Evolutionary conservation across 2,797 vertebrate species (phyloP), one percentile per base, ranked within the genome.

Genomic region (Spea hammondii): DNA sequence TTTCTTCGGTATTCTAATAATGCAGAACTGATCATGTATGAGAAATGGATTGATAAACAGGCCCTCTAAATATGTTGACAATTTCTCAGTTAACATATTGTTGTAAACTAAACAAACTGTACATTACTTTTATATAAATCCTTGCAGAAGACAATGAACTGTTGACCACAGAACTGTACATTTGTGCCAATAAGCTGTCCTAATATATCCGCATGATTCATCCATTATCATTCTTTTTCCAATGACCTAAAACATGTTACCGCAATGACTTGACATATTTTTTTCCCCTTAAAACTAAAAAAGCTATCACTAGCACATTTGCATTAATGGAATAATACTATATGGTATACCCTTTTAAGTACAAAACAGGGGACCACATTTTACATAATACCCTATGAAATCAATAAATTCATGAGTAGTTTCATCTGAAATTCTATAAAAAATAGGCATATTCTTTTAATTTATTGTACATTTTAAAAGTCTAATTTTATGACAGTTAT

Each of bases 151-250:
- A 62, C 53, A 46, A 59, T 79, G 66, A 17, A 76, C 60, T 66
- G 5, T 6, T 81, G 54, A 77, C 74, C 62, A 77, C 65, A 68
- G 45, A 47, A 48, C 10, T 46, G 60, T 57, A 9, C 4, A 71
- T 59, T 14, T 48, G 17, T 54, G 79, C 64, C 69, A 72, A 81
- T 72, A 72, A 81, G 72, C 54, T 76, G 49, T 12, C 62, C 46
- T 64, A 55, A 51, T n/a, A 51, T 11, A 71, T 53, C 76, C 32
- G 47, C n/a, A 72, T 81, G 79, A 76, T 67, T 81, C 70, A 84
- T 85, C 78, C 50, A 74, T 76, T 83, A 85, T 83, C 82, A 86
- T 79, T 67, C 74, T 80, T n/a, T 82, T 32, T 75, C 78, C n/a
- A 57, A 72, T 80, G 45, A 74, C n/a, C 12, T 68, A 67, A 49